phyloP scores from a whole-genome alignment of 2,113 vertebrate species.

The Nipponia nippon region DNA sequence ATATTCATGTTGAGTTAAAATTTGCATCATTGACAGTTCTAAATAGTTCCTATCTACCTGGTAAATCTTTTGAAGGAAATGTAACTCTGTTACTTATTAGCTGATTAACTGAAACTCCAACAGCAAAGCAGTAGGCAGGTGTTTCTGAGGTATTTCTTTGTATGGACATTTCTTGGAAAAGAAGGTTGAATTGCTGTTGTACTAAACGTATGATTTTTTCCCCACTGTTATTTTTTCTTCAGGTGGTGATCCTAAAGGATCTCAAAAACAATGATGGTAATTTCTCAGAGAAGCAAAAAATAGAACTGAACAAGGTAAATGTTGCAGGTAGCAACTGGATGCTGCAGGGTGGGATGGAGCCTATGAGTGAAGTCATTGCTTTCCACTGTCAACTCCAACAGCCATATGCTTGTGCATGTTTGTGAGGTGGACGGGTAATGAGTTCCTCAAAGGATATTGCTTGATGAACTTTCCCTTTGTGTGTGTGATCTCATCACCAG shows the following conservation, averaged over 20 bases:
- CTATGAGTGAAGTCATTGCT: not conserved
- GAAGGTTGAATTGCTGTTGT: not conserved
- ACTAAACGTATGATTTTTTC: not conserved
- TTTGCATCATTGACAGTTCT: not conserved
- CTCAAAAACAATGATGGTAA: slow-evolving; percentile 86
- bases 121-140: not conserved
- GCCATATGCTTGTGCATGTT: not conserved
- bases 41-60: not conserved
- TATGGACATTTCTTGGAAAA: not conserved
- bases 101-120: not conserved
- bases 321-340: not conserved
- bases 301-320: slow-evolving; percentile 90
- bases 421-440: not conserved
- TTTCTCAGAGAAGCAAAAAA: slow-evolving; percentile 87
- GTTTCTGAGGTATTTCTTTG: not conserved
- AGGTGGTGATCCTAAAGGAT: slow-evolving; percentile 93
- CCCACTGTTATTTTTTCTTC: not conserved
- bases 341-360: not conserved
- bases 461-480: not conserved
- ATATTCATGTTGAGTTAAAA: not conserved
- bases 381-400: not conserved
- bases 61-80: not conserved
- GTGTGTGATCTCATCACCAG: not conserved
- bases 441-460: not conserved
- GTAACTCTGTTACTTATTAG: not conserved